Conservation (phyloP, 2,113 vertebrate genomes). For the Chrysemys picta region DNA sequence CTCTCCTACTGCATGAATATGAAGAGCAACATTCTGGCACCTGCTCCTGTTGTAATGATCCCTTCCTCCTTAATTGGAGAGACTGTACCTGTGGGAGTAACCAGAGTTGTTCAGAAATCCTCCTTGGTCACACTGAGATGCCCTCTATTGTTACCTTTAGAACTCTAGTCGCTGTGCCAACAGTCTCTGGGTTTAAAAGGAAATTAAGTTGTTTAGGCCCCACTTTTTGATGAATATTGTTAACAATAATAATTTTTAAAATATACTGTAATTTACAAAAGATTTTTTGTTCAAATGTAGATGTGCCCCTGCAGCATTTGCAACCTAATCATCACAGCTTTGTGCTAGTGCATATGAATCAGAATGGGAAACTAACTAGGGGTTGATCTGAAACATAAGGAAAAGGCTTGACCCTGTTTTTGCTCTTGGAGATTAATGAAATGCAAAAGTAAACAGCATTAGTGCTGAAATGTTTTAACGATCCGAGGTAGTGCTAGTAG, state of each 20-base stretch:
- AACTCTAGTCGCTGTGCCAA: not conserved
- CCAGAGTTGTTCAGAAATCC: not conserved
- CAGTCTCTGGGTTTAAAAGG: not conserved
- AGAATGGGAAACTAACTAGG: not conserved
- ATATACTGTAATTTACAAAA: not conserved
- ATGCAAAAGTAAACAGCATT: not conserved
- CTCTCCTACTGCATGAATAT: not conserved
- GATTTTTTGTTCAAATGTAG: not conserved
- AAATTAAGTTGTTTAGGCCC: not conserved
- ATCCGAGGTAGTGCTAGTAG: not conserved
- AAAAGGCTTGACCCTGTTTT: not conserved
- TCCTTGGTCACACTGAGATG: not conserved
- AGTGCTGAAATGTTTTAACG: not conserved
- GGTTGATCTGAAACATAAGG: not conserved
- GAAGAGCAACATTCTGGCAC: not conserved
- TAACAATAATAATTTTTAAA: not conserved
- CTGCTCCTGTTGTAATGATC: not conserved
- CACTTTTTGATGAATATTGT: not conserved
- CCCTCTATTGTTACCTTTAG: not conserved
- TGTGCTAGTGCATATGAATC: not conserved
- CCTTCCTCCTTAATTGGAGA: not conserved
- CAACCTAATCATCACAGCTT: not conserved
- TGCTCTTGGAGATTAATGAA: not conserved
- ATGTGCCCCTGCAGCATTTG: not conserved
- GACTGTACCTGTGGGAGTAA: rapidly evolving